Conservation (phyloP, 1,140 invertebrate genomes). For the Brachionus rotundiformis region DNA sequence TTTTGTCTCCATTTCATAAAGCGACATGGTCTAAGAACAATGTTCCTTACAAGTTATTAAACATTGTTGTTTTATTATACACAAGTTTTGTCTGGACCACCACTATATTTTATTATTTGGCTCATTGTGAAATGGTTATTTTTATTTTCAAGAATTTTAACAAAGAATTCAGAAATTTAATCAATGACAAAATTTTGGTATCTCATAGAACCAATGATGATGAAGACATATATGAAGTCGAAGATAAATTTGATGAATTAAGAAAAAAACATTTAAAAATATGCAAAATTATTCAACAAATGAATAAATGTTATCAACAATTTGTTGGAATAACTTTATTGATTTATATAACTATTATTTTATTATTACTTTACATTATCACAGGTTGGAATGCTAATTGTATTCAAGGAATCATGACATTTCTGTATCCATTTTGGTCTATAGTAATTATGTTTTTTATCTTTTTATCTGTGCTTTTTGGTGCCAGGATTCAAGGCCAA, state of each 20-base stretch:
- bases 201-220: background rate
- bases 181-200: background rate
- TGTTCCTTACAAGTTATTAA: constrained; percentile 20
- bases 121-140: constrained; percentile 24
- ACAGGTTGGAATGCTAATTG: constrained; percentile 30
- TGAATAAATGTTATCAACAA: constrained; percentile 33
- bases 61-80: background rate
- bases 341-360: background rate
- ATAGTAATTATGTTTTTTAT: background rate
- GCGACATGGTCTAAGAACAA: background rate
- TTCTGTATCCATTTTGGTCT: constrained; percentile 34
- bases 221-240: background rate
- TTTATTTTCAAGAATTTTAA: constrained; percentile 31
- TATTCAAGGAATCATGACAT: background rate
- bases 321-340: background rate
- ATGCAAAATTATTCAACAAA: background rate
- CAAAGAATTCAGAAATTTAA: background rate
- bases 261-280: constrained; percentile 38
- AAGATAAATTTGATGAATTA: constrained; percentile 30
- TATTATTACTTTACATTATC: constrained; percentile 2
- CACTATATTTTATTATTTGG: background rate
- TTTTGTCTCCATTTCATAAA: constrained; percentile 41
- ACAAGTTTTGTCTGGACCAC: background rate
- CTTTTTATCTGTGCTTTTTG: background rate
- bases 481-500: background rate